These are phyloP conservation scores for Mesorhabditis belari DNA, from an alignment of 2,888 invertebrate genomes.

Conservation along the genomic window DNA sequence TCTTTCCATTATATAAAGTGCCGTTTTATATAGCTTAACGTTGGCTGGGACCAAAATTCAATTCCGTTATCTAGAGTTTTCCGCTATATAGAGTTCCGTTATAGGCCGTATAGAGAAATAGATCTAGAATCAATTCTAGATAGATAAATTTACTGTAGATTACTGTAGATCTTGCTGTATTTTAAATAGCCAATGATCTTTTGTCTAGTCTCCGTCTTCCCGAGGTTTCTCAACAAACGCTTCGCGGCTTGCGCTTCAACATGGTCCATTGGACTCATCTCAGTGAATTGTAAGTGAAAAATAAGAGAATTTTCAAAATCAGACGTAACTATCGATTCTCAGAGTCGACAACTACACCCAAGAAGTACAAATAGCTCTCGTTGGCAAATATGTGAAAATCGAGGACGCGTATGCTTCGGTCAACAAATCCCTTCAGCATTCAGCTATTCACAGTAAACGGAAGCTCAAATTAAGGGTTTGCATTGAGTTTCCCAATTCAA, in stretches of 20 bases:
- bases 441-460: conserved; percentile 75
- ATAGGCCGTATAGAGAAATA: no score
- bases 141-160: no score
- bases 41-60: no score
- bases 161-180: no score
- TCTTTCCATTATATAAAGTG: no score
- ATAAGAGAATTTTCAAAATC: no score
- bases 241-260: conserved; percentile 27
- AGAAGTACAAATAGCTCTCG: conserved; percentile 68
- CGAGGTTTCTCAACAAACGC: conserved; percentile 7
- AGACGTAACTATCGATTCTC: not conserved
- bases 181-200: no score
- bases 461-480: conserved; percentile 72
- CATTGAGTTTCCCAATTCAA: not conserved
- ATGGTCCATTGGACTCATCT: conserved; percentile 42
- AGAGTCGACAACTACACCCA: conserved; percentile 33
- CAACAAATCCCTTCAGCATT: conserved; percentile 74
- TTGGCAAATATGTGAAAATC: conserved; percentile 72
- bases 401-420: conserved; percentile 83
- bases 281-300: conserved; percentile 36
- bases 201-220: conserved; percentile 19
- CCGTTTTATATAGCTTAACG: no score
- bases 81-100: no score
- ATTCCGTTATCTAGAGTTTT: no score
- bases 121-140: no score